A percentile compares a stretch with the other conserved stretches of the same genome.
Evolutionary conservation across 2,113 vertebrate genomes (phyloP).

Genomic region (Parus major): DNA sequence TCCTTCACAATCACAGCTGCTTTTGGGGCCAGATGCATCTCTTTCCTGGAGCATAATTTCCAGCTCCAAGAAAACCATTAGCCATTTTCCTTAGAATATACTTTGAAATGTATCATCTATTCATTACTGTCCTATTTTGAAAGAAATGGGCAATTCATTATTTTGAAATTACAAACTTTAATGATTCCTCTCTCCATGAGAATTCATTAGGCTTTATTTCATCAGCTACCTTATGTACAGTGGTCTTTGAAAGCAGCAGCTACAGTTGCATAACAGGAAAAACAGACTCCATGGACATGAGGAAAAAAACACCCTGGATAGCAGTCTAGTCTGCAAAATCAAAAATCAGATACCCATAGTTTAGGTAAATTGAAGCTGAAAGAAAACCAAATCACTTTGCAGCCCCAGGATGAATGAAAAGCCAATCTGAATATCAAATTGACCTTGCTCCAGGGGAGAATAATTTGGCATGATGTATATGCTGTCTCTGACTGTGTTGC

Average conservation of each 20-base stretch:
- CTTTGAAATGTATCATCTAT: neutral
- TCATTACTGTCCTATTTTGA: conserved; percentile 3
- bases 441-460: conserved; percentile 21
- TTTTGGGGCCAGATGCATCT: neutral
- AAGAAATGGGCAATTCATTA: neutral
- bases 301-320: conserved; percentile 7
- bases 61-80: neutral
- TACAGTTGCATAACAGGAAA: conserved; percentile 14
- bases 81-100: neutral
- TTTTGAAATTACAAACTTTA: conserved; percentile 41
- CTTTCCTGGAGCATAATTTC: neutral
- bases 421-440: conserved; percentile 42
- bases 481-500: neutral
- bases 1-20: neutral
- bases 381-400: conserved; percentile 31
- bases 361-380: conserved; percentile 49
- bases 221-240: neutral
- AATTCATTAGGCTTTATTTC: conserved; percentile 54
- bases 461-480: conserved; percentile 41
- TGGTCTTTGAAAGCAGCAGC: neutral
- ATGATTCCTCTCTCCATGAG: conserved; percentile 30
- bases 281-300: neutral
- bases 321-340: conserved; percentile 36
- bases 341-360: conserved; percentile 2
- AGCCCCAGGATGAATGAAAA: conserved; percentile 43